A percentile compares a stretch with the other conserved stretches of the same genome.
Conservation (phyloP, 2,797 vertebrate species). For the Halcyon leucocephala region DNA sequence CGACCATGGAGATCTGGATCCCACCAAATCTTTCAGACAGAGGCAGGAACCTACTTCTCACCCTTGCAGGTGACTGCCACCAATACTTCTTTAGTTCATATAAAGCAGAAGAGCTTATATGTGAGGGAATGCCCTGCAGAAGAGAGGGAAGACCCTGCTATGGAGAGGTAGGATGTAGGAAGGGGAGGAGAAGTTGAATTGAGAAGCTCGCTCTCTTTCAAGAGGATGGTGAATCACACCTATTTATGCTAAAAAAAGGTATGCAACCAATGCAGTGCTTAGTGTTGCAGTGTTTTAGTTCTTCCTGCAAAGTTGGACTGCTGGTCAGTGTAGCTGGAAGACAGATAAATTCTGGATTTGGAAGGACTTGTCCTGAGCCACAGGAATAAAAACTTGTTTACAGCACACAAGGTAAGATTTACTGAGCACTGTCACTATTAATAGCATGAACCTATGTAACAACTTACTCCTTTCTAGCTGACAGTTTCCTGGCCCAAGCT, state of each 20-base stretch:
- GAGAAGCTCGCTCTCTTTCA: background rate
- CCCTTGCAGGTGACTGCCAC: background rate
- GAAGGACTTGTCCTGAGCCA: background rate
- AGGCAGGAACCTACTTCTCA: background rate
- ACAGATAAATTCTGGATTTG: background rate
- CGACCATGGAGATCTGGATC: background rate
- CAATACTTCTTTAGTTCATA: background rate
- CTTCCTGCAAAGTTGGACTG: background rate
- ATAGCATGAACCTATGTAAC: slow-evolving; percentile 18
- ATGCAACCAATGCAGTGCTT: background rate
- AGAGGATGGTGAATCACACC: background rate
- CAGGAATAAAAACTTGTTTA: slow-evolving; percentile 39
- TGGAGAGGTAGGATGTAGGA: background rate
- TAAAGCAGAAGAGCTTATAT: background rate
- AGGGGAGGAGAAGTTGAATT: background rate
- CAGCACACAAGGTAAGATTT: slow-evolving; percentile 9
- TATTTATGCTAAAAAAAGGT: background rate
- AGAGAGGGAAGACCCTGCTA: background rate
- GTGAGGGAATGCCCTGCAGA: background rate
- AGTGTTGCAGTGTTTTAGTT: background rate
- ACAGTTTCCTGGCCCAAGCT: slow-evolving; percentile 40
- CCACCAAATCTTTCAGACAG: background rate
- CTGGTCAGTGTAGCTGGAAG: background rate
- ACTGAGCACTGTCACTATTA: slow-evolving; percentile 15
- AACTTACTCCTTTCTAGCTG: background rate